Conservation (phyloP, 2,113 vertebrate genomes). For the Megaceryle maxima region DNA sequence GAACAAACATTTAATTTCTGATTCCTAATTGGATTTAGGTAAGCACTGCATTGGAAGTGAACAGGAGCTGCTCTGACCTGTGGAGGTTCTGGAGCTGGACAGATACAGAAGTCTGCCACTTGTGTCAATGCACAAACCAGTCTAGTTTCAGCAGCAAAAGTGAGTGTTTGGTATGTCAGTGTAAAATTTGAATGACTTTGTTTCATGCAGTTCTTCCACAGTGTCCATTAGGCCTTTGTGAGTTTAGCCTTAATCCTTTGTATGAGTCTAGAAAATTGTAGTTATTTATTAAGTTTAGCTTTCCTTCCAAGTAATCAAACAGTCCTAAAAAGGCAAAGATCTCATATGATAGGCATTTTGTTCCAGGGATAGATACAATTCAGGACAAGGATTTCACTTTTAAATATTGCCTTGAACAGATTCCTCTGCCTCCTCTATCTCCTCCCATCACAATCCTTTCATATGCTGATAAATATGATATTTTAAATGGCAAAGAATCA, state of each 20-base stretch:
- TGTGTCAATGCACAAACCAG: rapidly evolving
- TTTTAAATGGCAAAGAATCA: not conserved
- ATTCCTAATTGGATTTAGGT: not conserved
- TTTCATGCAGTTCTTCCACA: not conserved
- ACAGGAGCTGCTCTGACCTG: not conserved
- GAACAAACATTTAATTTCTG: not conserved
- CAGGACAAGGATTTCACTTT: not conserved
- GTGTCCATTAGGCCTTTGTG: not conserved
- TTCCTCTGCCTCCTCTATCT: not conserved
- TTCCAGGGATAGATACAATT: not conserved
- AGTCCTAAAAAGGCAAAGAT: not conserved
- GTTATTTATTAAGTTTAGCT: not conserved
- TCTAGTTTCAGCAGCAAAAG: not conserved
- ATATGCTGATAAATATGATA: not conserved
- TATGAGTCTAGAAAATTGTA: not conserved
- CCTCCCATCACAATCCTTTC: not conserved
- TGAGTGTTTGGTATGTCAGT: not conserved
- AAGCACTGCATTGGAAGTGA: not conserved
- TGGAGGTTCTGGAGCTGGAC: not conserved
- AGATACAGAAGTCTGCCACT: not conserved
- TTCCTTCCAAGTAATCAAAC: not conserved
- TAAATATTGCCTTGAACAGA: not conserved
- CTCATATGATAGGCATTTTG: not conserved
- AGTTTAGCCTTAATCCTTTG: not conserved
- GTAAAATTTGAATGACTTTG: not conserved